phyloP scores from a whole-genome alignment of 2,113 vertebrate genomes.

The Cnemophilus loriae region DNA sequence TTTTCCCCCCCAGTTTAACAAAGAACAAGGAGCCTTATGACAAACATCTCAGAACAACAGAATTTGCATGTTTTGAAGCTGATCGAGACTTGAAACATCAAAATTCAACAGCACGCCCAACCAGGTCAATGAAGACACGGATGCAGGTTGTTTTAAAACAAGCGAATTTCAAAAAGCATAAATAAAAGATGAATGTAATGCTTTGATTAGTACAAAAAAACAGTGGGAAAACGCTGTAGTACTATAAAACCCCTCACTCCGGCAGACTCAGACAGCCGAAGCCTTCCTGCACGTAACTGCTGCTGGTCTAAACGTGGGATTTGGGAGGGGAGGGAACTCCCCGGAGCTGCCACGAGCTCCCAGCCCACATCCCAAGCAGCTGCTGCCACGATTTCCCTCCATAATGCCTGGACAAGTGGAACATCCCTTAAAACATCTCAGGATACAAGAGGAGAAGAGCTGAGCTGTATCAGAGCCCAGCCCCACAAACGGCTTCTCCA shows the following conservation, averaged over 20 bases:
- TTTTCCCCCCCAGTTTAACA: rapidly evolving
- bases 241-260: background rate
- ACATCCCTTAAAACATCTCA: background rate
- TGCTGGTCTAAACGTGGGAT: background rate
- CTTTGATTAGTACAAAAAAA: background rate
- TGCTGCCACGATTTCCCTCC: background rate
- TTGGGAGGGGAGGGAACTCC: background rate
- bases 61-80: background rate
- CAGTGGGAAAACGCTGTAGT: background rate
- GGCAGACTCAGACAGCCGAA: background rate
- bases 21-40: background rate
- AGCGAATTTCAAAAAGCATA: background rate
- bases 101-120: background rate
- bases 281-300: background rate
- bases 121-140: background rate
- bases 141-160: background rate
- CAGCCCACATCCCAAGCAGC: background rate
- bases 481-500: background rate
- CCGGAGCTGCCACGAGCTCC: background rate
- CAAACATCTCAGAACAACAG: background rate
- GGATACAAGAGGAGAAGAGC: background rate
- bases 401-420: background rate
- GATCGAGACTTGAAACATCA: background rate
- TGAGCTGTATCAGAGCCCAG: background rate
- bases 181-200: background rate